Evolutionary conservation across 2,888 invertebrate species (phyloP), one percentile per base, ranked within the genome.

Genomic region (Andrena bucephala): DNA sequence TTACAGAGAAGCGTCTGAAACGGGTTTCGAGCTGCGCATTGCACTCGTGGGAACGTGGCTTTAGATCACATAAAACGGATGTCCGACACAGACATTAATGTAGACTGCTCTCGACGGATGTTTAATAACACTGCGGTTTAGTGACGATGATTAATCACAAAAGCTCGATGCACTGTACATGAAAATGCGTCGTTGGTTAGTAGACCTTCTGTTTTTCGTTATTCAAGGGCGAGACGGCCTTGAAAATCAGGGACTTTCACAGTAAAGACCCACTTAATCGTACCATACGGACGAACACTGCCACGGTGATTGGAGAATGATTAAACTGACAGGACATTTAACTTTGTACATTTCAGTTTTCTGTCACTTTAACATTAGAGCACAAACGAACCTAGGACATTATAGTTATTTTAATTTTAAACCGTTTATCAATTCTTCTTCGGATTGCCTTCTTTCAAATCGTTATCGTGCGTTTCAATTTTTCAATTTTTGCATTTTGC

Each of bases 101-200:
- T 66, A 65, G 50, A 68, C 52, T 63, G 31, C 67, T 62, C 52
- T 71, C 66, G 57, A 69, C 74, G 67, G 62, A 76, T 57, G 69
- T 68, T 79, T 62, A 78, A 54, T 67, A 63, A 77, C 73, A 81
- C 29, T 77, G 73, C 70, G 33, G 73, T 69, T 69, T 62, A 80
- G 67, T 76, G 62, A 84, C 84, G 67, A 77, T 83, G 84, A 87
- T 87, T 87, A 86, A 85, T 87, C 76, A 85, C 83, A 77, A 81
- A 87, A 87, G 87, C 87, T 78, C 82, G 69, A 87, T 87, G 79
- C 76, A 84, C 50, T 86, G 71, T 87, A 87, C 81, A 87, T 72
- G 83, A 76, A 70, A 65, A 78, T 77, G 74, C 79, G 50, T 73
- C 68, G 69, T 85, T 86, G 85, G 54, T 88, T 88, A 87, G 86